Percentiles rank a stretch among this genome's conserved stretches.
These are phyloP conservation scores for Melieria crassipennis DNA, from an alignment of 2,888 invertebrate species.

Conservation along the genomic window DNA sequence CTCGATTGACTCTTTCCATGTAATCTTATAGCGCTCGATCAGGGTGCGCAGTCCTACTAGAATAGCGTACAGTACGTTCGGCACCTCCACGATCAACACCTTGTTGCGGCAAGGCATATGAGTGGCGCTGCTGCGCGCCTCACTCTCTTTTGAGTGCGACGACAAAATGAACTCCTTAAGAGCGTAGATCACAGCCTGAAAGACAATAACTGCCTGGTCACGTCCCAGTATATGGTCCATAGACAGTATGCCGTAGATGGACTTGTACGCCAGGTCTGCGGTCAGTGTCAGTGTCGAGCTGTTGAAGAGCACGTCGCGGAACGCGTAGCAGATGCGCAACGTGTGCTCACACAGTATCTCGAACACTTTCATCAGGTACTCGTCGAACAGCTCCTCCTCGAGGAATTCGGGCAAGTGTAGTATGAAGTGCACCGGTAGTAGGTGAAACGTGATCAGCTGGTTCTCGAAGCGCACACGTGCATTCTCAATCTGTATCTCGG, in stretches of 20 bases:
- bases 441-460: conserved; percentile 71
- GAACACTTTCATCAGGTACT: conserved; percentile 71
- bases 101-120: conserved; percentile 43
- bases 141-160: neutral
- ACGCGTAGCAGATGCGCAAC: conserved; percentile 70
- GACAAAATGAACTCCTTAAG: conserved; percentile 68
- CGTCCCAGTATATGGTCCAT: conserved; percentile 70
- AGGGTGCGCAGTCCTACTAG: conserved; percentile 73
- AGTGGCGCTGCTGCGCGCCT: neutral
- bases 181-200: conserved; percentile 72
- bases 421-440: conserved; percentile 71
- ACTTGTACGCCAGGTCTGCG: conserved; percentile 59
- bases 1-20: conserved; percentile 83
- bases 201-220: conserved; percentile 71
- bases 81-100: conserved; percentile 66
- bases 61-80: conserved; percentile 72
- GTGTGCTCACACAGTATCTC: conserved; percentile 74
- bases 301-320: conserved; percentile 67
- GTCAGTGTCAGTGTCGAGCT: conserved; percentile 31
- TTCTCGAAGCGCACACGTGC: conserved; percentile 68
- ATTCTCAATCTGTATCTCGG: conserved; percentile 60
- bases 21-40: conserved; percentile 76
- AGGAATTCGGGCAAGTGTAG: conserved; percentile 55
- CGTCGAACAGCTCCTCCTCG: conserved; percentile 67
- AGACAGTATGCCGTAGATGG: conserved; percentile 62